Evolutionary conservation across 1,140 invertebrate species (phyloP).

Genomic region (Leptinotarsa lineolata): DNA sequence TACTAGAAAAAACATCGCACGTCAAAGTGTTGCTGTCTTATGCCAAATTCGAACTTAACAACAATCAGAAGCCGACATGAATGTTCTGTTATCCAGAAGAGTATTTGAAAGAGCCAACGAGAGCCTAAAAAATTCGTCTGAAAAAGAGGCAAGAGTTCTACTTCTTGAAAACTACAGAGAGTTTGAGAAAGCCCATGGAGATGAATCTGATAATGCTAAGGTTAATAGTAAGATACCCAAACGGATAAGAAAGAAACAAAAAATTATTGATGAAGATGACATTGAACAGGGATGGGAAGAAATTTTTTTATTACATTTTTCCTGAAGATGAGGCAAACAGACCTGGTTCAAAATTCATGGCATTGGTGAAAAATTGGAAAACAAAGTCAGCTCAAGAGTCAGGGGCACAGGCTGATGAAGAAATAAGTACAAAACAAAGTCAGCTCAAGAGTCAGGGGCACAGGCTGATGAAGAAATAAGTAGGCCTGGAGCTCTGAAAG

Average conservation of each 20-base stretch:
- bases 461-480: background rate
- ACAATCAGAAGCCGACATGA: conserved; percentile 67
- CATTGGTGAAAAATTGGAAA: conserved; percentile 95
- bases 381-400: conserved; percentile 57
- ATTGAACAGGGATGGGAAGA: conserved; percentile 98
- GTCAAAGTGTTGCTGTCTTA: conserved; percentile 99
- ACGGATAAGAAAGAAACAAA: conserved; percentile 91
- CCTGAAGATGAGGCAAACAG: conserved; percentile 94
- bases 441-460: conserved; percentile 21
- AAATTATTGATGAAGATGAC: conserved; percentile 91
- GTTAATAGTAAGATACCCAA: conserved; percentile 90
- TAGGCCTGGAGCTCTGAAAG: background rate
- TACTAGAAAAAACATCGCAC: conserved; percentile 93
- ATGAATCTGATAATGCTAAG: conserved; percentile 71
- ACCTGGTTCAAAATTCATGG: conserved; percentile 93
- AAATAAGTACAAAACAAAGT: conserved; percentile 64
- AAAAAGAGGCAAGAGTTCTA: conserved; percentile 91
- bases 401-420: background rate
- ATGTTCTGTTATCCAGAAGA: conserved; percentile 72
- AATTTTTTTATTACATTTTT: conserved; percentile 98
- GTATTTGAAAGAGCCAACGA: conserved; percentile 92
- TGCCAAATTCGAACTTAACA: conserved; percentile 90
- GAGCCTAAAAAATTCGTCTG: conserved; percentile 69
- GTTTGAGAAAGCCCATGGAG: conserved; percentile 87
- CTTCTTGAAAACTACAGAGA: conserved; percentile 95